Evolutionary conservation across 2,888 invertebrate genomes (phyloP).

Genomic region (Cataglyphis rosenhaueri): DNA sequence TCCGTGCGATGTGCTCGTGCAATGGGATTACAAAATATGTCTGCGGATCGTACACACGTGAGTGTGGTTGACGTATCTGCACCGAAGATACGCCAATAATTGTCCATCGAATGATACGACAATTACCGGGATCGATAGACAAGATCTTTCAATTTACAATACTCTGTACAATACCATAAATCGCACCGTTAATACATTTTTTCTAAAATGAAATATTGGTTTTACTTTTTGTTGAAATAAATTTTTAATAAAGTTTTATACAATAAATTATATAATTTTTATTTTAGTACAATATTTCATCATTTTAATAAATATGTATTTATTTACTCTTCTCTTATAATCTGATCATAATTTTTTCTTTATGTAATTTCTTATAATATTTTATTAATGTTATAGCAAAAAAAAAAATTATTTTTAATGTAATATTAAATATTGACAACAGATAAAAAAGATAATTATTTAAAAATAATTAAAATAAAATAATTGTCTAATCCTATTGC

Average conservation of each 20-base stretch:
- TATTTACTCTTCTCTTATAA: background rate
- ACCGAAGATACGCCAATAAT: conserved; percentile 52
- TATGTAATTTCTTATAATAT: background rate
- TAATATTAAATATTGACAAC: background rate
- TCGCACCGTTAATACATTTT: conserved; percentile 4
- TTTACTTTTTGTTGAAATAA: background rate
- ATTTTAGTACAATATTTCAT: background rate
- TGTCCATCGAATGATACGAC: conserved; percentile 50
- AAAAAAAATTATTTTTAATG: background rate
- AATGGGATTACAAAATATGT: conserved; percentile 50
- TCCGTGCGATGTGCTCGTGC: conserved; percentile 28
- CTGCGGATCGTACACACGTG: conserved; percentile 28
- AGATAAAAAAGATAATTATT: background rate
- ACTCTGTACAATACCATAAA: conserved; percentile 3
- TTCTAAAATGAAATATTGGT: background rate
- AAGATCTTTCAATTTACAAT: conserved; percentile 15
- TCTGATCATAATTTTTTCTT: background rate
- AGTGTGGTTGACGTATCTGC: conserved; percentile 34
- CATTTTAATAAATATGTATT: background rate
- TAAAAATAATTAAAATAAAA: background rate
- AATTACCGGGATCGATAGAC: conserved; percentile 23
- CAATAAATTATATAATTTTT: background rate
- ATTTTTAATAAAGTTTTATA: background rate
- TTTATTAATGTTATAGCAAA: background rate
- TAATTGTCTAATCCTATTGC: background rate